Base-by-base conservation (phyloP, 2,888 invertebrate species). In the Pimpla rufipes region DNA sequence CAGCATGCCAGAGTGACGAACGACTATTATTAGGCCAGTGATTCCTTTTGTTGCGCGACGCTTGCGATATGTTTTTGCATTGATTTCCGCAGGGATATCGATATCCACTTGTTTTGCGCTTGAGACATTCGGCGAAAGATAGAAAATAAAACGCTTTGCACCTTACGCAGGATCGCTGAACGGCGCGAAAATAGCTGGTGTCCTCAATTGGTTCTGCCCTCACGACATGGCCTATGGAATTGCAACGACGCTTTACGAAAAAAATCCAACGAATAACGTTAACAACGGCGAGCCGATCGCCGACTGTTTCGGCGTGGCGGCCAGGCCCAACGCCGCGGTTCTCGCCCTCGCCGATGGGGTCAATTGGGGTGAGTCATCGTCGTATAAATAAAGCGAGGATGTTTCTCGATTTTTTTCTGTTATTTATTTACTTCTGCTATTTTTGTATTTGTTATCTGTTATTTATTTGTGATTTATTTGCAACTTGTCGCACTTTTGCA, bases 311-410 rank as follows among this genome's bases (percentile, higher is more conserved):
- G 98, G 96, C 0, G 94, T 98, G 82, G 96, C 96, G 47, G 95
- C 95, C 4, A 94, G 96, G 68, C 94, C 94, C n/a, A 96, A 97
- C 93, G 96, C 96, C 83, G 96, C 96, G 16, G 94, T 97, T 79
- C 94, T 98, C 92, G 96, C 97, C 13, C 94, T 98, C 79, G 98
- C 98, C 2, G 98, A 98, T 94, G 98, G 98, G 29, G 98, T 98
- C 1, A 98, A 98, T 93, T 98, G 98, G 98, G 98, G 98, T 93
- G 90, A 91, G 40, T 0, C 57, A 0, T 29, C 29, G 57, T 57
- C 29, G 57, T 18, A 52, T n/a, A 23, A n/a, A 57, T 35, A n/a
- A 29, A 29, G 5, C 7, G 29, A 35, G 0, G n/a, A 57, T 35
- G 4, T 57, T 35, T 57, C 57, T 57, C n/a, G n/a, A 57, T 3